Evolutionary conservation across 2,113 vertebrate species (phyloP), one percentile per base, ranked within the genome.

Genomic region (Embiotoca jacksoni): DNA sequence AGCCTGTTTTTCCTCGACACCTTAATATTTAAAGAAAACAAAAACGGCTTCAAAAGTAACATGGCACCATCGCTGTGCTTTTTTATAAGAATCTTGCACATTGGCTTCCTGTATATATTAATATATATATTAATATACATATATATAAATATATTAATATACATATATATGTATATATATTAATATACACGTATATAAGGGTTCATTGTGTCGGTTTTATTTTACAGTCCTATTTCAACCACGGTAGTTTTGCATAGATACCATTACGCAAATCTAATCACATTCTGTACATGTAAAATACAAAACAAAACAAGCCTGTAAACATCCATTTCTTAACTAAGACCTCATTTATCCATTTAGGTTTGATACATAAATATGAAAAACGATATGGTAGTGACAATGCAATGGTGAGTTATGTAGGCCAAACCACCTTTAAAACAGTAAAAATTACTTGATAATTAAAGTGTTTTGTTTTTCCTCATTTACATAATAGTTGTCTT

Each of bases 241-340:
- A 37, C 80, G 72, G 72, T 77, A 76, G 79, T 90, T 93, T 91
- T 94, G 93, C 92, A 94, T 93, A 94, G 92, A 88, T 92, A 84
- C 76, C 68, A 10, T 88, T 76, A 88, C 69, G 78, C 86, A 90
- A 90, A 81, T 88, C 74, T 37, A 72, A 85, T 85, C 81, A 92
- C 87, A 85, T 90, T 83, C 74, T 79, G 54, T 87, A 91, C 88
- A 88, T 73, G 59, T 89, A 64, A 83, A 82, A 86, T 80, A 74
- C 13, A 75, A 80, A 84, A 86, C 52, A 54, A 87, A 75, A 89
- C 46, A 68, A 81, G 60, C 70, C 64, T 82, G 84, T 89, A 86
- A 90, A 90, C 78, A 75, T 84, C n/a, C 70, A 52, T n/a, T 56
- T 81, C 58, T 46, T 56, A 46, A 68, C 31, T 63, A 50, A 72